Base-by-base conservation (phyloP, 2,797 vertebrate genomes). In the Phrynocephalus vlangalii region DNA sequence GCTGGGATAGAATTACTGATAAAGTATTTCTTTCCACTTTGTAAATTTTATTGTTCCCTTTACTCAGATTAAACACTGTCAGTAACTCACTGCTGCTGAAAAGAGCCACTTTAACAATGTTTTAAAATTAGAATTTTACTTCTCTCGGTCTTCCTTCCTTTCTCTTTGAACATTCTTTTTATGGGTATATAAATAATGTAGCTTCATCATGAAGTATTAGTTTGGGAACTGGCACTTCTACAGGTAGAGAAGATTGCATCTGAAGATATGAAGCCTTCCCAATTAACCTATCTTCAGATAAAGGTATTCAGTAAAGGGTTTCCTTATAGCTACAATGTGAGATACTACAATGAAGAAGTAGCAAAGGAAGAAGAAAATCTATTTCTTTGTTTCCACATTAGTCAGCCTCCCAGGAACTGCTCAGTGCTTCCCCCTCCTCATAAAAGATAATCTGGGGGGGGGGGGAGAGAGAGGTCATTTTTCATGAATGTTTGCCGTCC, bases 191-290 rank as follows among this genome's bases (percentile, higher is more conserved):
- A 56, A 63, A 18, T 93, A 91, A 90, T 88, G 72, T 85, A 93
- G 90, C 79, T 93, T 94, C 75, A 92, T 89, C 91, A 92, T 84
- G 91, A 82, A 87, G 87, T 2, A 88, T 93, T 94, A 92, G 85
- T 82, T 92, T 91, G 90, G 82, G 56, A 95, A 89, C 87, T 94
- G 86, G 77, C 87, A 93, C 92, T 90, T 94, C 88, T 73, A 87
- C 83, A 89, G 93, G 87, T 83, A 92, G 50, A 95, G 93, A 93
- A 95, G 93, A 94, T 90, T 89, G 22, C 89, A 91, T 96, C 90
- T 94, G 87, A 95, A 96, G 88, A 93, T 94, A 95, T 80, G 89
- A 94, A 91, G 89, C 92, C 93, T 96, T 93, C 87, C 93, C 92
- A 95, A 95, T 95, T 94, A 96, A 87, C 86, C 92, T 95, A 93